These are phyloP conservation scores for Calephelis nemesis DNA, from an alignment of 1,140 invertebrate species.

Conservation along the genomic window DNA sequence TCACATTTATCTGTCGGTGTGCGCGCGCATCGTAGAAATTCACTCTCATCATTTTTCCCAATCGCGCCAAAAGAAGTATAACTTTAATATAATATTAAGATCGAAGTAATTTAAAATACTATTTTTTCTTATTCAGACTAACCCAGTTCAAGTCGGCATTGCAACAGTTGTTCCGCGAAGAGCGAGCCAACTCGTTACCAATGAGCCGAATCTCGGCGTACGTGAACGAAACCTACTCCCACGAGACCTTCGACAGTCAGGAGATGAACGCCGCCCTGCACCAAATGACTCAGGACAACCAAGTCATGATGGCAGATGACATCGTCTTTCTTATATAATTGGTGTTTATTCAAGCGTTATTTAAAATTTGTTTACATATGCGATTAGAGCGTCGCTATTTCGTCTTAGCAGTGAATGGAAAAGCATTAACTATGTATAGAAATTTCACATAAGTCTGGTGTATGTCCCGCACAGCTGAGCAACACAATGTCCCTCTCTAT, in stretches of 20 bases:
- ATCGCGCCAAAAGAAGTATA: too few relatives aligned
- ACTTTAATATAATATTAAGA: too few relatives aligned
- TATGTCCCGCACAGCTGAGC: too few relatives aligned
- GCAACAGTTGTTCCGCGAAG: slow-evolving; percentile 84
- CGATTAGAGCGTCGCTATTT: too few relatives aligned
- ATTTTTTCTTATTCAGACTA: slow-evolving; percentile 74
- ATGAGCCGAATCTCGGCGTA: slow-evolving; percentile 80
- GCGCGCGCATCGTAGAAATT: too few relatives aligned
- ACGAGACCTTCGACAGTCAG: slow-evolving; percentile 82
- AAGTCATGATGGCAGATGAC: slow-evolving; percentile 94
- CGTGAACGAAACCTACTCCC: slow-evolving; percentile 81
- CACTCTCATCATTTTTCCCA: too few relatives aligned
- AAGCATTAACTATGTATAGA: too few relatives aligned
- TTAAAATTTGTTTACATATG: too few relatives aligned
- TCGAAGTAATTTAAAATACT: not conserved
- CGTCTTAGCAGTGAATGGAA: too few relatives aligned
- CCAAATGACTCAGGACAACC: slow-evolving; percentile 93
- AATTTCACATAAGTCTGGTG: too few relatives aligned
- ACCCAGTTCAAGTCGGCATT: slow-evolving; percentile 83
- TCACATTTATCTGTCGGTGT: too few relatives aligned
- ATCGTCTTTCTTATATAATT: slow-evolving; percentile 88
- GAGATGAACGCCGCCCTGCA: slow-evolving; percentile 90
- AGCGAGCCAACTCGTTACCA: slow-evolving; percentile 84
- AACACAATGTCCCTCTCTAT: too few relatives aligned
- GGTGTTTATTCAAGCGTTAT: not conserved